Base-by-base conservation (phyloP, 1,140 invertebrate species). In the Diorhabda sublineata region DNA sequence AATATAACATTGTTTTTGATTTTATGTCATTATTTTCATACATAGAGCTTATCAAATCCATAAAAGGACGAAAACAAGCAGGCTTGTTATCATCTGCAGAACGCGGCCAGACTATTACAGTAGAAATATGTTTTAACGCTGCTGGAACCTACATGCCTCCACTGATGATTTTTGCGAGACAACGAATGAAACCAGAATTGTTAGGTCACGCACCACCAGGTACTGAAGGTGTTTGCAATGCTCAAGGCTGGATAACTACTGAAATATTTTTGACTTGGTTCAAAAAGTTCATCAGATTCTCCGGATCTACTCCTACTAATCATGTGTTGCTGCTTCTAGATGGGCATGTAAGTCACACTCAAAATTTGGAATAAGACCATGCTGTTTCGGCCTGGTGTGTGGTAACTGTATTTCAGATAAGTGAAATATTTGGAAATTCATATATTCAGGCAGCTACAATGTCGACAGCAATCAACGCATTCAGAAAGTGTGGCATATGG, bases 191-290 rank as follows among this genome's bases (percentile, higher is more conserved):
- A 47, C 65, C 60, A 58, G 61, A 79, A 59, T 77, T 81, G 69
- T 6, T 68, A 52, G 41, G 66, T 42, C 59, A 67, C 59, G 58
- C 67, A 43, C 67, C 68, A 44, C 75, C 78, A 56, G 76, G 75
- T 52, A 47, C 73, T 68, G 69, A 71, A 66, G 76, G 52, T 45
- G 65, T 59, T 65, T 74, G 74, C 61, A 69, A 73, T 69, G 69
- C 70, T 72, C 69, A 65, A 42, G 76, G 78, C 42, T 81, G 78
- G 74, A 79, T 79, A 5, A 73, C 67, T 42, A 52, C 71, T 6
- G 73, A 77, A 9, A n/a, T 77, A 6, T 82, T 80, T 69, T 44
- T 77, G 0, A 47, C 64, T 52, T 81, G 79, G 78, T 76, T 82
- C 58, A 68, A 78, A 67, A 74, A 69, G 63, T 81, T 82, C 73